phyloP scores from a whole-genome alignment of 2,797 vertebrate species.

The Coregonus sp. region DNA sequence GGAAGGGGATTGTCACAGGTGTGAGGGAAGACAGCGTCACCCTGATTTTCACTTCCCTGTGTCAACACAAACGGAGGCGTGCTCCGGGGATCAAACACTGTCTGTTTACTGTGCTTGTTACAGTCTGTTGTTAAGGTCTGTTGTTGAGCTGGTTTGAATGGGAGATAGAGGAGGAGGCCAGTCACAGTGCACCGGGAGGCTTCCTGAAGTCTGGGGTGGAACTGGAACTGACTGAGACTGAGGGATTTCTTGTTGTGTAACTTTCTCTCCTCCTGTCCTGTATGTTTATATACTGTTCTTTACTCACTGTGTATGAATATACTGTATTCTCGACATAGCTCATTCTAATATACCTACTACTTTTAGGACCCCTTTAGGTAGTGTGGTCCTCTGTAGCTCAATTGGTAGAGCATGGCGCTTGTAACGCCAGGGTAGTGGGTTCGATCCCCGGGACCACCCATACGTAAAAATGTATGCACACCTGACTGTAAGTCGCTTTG shows the following conservation, averaged over 20 bases:
- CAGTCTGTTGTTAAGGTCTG: constrained; percentile 44
- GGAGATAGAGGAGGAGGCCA: constrained; percentile 19
- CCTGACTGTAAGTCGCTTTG: too few relatives aligned
- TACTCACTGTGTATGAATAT: too few relatives aligned
- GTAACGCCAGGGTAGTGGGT: too few relatives aligned
- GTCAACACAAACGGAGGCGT: constrained; percentile 8
- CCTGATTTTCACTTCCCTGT: constrained; percentile 41
- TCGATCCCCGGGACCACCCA: too few relatives aligned
- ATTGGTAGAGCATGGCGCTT: too few relatives aligned
- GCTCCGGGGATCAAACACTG: constrained; percentile 28
- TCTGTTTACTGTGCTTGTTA: constrained; percentile 31
- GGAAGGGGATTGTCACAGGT: constrained; percentile 31
- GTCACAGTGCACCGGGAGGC: background rate
- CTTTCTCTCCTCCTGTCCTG: background rate
- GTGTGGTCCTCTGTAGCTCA: too few relatives aligned
- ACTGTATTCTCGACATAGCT: too few relatives aligned
- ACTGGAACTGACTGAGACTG: background rate
- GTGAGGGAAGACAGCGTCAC: constrained; percentile 5
- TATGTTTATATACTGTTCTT: background rate
- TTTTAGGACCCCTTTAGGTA: too few relatives aligned
- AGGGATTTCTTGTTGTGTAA: background rate
- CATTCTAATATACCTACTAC: too few relatives aligned
- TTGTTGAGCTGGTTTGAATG: constrained; percentile 27
- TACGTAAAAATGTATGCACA: too few relatives aligned
- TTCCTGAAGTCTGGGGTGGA: constrained; percentile 1